Evolutionary conservation across 2,113 vertebrate species (phyloP), one percentile per base, ranked within the genome.

Genomic region (Sardina pilchardus): DNA sequence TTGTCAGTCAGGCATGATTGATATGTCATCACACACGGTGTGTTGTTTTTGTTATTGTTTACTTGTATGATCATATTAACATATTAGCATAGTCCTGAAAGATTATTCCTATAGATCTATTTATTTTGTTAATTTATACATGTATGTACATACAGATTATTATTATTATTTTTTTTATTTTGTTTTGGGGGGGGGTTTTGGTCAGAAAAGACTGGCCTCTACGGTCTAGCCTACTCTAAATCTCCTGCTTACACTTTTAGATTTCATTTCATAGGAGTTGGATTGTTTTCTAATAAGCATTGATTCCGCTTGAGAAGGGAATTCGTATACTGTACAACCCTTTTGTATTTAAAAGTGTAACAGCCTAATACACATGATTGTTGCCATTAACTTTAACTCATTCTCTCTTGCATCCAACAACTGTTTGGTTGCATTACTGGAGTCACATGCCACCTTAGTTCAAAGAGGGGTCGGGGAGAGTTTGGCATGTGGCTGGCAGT

Each of bases 361-460:
- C 63, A n/a, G n/a, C 21, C 5, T 24, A 59, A 7, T 21, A 2
- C 59, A 34, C 63, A 71, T 71, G 34, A 71, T 71, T 34, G 26
- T 30, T 71, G 63, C 63, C n/a, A 71, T 16, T 71, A 26, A 71
- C 53, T 78, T 1, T 71, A 50, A 1, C 26, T 78, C 59, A 42
- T 34, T 30, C 63, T 43, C 26, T 45, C 59, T 53, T 24, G 3
- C 75, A 86, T n/a, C 45, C 83, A 83, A 84, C 91, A 86, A 87
- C 87, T 89, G 88, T 85, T 88, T 82, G 88, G 82, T 53, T 85
- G 85, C 86, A 87, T 80, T 45, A 87, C 80, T 67, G 24, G 71
- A 92, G 92, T 95, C 94, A 95, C 94, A 93, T 94, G 90, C 80
- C 82, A 90, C 85, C 89, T 85, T 67, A 90, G 93, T 94, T 94